These are phyloP conservation scores for Chrysochloris asiatica DNA, from an alignment of 2,113 vertebrate species.

Conservation along the genomic window DNA sequence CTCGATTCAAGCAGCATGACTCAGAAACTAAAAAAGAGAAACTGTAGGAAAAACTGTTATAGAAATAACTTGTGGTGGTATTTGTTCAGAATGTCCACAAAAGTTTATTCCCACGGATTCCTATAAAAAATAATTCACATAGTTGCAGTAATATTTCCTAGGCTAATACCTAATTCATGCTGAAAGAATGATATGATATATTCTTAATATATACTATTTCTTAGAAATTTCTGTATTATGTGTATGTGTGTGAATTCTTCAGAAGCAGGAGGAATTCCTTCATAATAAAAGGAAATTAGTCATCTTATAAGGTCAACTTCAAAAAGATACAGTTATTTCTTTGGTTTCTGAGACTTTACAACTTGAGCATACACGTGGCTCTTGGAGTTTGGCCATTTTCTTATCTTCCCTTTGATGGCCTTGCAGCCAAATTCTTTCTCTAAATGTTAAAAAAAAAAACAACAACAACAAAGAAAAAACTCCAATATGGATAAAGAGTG, in stretches of 20 bases:
- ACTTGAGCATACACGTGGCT: background rate
- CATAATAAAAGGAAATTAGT: background rate
- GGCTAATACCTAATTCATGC: background rate
- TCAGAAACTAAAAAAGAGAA: conserved; percentile 5
- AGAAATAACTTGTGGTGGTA: too few species aligned
- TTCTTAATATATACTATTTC: background rate
- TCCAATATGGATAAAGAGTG: background rate
- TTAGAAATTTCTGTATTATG: background rate
- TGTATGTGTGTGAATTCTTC: background rate
- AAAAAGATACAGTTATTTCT: background rate
- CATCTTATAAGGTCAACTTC: background rate
- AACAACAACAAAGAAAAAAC: background rate
- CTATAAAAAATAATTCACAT: background rate
- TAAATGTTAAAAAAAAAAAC: too few species aligned
- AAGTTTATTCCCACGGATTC: background rate
- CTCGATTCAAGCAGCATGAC: background rate
- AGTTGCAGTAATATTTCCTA: background rate
- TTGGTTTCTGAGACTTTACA: conserved; percentile 11
- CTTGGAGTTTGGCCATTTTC: conserved; percentile 22
- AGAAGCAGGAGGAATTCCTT: background rate
- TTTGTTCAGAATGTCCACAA: conserved; percentile 29
- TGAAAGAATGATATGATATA: background rate
- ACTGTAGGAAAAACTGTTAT: background rate
- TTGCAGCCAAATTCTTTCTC: conserved; percentile 27
- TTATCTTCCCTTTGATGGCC: background rate